phyloP scores from a whole-genome alignment of 2,888 invertebrate genomes.

The Hemithea aestivaria region DNA sequence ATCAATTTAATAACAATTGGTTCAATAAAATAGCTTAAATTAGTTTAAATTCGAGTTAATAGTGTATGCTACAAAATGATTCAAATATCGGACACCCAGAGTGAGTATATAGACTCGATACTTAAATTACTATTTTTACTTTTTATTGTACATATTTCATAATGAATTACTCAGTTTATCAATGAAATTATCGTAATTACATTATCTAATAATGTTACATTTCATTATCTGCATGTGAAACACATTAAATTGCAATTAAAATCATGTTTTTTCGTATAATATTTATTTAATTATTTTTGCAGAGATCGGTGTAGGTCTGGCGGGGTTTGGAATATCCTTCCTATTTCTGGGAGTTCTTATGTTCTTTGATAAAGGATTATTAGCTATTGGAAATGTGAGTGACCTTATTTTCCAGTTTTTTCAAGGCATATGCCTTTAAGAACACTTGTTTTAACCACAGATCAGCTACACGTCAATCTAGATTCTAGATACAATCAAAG shows the following conservation, averaged over 20 bases:
- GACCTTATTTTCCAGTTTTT: slow-evolving; percentile 1
- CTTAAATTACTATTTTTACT: background rate
- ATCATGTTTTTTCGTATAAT: no score
- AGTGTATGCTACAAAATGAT: slow-evolving; percentile 81
- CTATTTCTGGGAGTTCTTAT: slow-evolving; percentile 95
- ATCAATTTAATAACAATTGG: slow-evolving; percentile 42
- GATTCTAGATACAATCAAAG: no score
- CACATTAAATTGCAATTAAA: no score
- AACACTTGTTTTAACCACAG: no score
- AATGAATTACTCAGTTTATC: slow-evolving; percentile 8
- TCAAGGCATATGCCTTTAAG: no score
- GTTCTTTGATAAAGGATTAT: slow-evolving; percentile 96
- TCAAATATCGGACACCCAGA: slow-evolving; percentile 90
- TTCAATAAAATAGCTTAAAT: slow-evolving; percentile 24
- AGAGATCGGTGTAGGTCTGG: slow-evolving; percentile 98
- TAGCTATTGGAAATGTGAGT: slow-evolving; percentile 99
- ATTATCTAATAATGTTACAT: background rate
- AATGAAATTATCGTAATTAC: slow-evolving; percentile 6
- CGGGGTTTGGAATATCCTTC: slow-evolving; percentile 97
- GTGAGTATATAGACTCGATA: slow-evolving; percentile 76
- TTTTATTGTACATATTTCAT: background rate
- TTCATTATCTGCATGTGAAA: background rate
- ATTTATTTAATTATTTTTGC: slow-evolving; percentile 53
- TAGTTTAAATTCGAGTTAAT: slow-evolving; percentile 17
- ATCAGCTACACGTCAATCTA: no score